Conservation (phyloP, 2,888 invertebrate genomes). For the Ormia ochracea region DNA sequence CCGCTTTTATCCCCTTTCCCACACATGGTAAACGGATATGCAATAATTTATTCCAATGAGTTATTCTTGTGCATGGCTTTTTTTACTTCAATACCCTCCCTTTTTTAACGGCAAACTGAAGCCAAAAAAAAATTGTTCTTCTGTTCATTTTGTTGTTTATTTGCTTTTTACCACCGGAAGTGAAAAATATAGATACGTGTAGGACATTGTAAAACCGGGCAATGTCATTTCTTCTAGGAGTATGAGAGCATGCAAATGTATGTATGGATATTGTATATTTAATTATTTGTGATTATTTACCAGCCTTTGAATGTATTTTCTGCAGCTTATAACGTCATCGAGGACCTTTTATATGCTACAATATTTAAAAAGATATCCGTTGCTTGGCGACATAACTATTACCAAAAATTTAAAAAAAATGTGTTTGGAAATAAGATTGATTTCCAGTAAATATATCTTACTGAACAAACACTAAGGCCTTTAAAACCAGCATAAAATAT, state of each 20-base stretch:
- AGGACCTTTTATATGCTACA: background rate
- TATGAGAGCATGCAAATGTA: constrained; percentile 2
- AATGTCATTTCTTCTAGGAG: background rate
- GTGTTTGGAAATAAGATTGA: too few species aligned
- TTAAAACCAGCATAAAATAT: too few species aligned
- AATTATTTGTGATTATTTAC: background rate
- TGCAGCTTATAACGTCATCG: background rate
- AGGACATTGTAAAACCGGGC: background rate
- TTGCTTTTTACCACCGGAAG: constrained; percentile 41
- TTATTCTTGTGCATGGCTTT: background rate
- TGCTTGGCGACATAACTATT: background rate
- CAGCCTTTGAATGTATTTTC: background rate
- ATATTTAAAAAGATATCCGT: background rate
- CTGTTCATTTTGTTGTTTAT: constrained; percentile 14
- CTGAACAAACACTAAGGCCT: too few species aligned
- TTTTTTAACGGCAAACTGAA: background rate
- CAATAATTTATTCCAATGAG: too few species aligned
- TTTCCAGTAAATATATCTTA: too few species aligned
- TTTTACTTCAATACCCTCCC: background rate
- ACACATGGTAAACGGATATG: too few species aligned
- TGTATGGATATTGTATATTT: constrained; percentile 1
- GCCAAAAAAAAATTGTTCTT: constrained; percentile 7
- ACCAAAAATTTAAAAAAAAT: too few species aligned
- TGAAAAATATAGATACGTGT: background rate
- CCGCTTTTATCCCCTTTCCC: too few species aligned